A percentile compares a stretch with the other conserved stretches of the same genome.
Evolutionary conservation across 1,140 invertebrate genomes (phyloP).

Genomic region (Brachystomella parvula): DNA sequence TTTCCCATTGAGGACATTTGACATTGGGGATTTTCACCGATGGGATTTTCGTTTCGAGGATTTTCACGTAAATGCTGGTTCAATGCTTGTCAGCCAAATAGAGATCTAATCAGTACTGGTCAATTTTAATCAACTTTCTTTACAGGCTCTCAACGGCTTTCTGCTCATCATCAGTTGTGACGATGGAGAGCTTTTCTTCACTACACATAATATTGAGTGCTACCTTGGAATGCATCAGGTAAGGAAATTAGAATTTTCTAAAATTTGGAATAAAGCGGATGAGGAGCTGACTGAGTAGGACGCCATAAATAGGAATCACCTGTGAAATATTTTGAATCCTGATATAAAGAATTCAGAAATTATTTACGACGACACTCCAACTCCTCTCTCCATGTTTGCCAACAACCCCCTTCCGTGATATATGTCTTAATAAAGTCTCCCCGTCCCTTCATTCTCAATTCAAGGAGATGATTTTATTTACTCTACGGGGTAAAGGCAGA

Average conservation of each 20-base stretch:
- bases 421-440: slow-evolving; percentile 12
- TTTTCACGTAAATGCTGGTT: too few relatives aligned
- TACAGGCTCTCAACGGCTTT: slow-evolving; percentile 97
- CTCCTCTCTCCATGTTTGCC: too few relatives aligned
- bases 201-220: slow-evolving; percentile 97
- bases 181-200: slow-evolving; percentile 98
- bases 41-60: too few relatives aligned
- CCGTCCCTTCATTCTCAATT: too few relatives aligned
- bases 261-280: background rate
- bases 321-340: too few relatives aligned
- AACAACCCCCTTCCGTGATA: background rate
- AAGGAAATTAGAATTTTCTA: slow-evolving; percentile 16
- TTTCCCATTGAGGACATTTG: too few relatives aligned
- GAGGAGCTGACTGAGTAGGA: too few relatives aligned
- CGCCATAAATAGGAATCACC: too few relatives aligned
- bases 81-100: background rate
- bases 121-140: slow-evolving; percentile 35
- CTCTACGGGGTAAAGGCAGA: too few relatives aligned
- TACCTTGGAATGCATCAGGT: slow-evolving; percentile 99
- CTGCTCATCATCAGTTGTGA: slow-evolving; percentile 96
- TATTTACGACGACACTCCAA: slow-evolving; percentile 4
- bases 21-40: too few relatives aligned
- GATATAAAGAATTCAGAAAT: background rate
- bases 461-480: too few relatives aligned
- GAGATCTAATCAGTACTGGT: background rate